Evolutionary conservation across 2,797 vertebrate genomes (phyloP).

Genomic region (Gallinago stenura): DNA sequence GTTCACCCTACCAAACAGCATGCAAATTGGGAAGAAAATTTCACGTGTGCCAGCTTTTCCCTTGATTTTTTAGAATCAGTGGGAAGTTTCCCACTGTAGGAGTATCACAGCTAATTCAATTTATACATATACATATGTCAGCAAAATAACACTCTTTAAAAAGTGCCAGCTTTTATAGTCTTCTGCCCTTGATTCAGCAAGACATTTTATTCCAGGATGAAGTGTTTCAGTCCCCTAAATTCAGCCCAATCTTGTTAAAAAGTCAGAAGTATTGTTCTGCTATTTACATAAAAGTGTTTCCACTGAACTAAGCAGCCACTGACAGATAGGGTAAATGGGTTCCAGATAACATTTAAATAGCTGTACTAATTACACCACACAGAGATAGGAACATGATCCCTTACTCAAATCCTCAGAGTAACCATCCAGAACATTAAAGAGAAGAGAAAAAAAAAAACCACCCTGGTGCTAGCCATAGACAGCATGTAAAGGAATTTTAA

Average conservation of each 20-base stretch:
- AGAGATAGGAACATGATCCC: slow-evolving; percentile 32
- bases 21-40: neutral
- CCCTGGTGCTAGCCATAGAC: neutral
- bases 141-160: neutral
- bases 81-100: slow-evolving; percentile 4
- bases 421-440: slow-evolving; percentile 5
- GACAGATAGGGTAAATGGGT: slow-evolving; percentile 41
- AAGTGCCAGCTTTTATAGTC: slow-evolving; percentile 31
- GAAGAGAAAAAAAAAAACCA: neutral
- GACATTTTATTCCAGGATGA: slow-evolving; percentile 37
- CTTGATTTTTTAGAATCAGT: neutral
- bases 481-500: neutral
- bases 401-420: slow-evolving; percentile 27
- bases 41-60: neutral
- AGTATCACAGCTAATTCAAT: slow-evolving; percentile 29
- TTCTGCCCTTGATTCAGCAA: slow-evolving; percentile 40
- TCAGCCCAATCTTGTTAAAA: slow-evolving; percentile 23
- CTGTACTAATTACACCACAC: slow-evolving; percentile 58
- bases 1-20: neutral
- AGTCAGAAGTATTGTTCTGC: slow-evolving; percentile 37
- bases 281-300: slow-evolving; percentile 59
- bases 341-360: slow-evolving; percentile 56
- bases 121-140: slow-evolving; percentile 4
- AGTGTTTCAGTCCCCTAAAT: slow-evolving; percentile 32
- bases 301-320: slow-evolving; percentile 49